Base-by-base conservation (phyloP, 2,888 invertebrate genomes). In the Pheosia gnoma region DNA sequence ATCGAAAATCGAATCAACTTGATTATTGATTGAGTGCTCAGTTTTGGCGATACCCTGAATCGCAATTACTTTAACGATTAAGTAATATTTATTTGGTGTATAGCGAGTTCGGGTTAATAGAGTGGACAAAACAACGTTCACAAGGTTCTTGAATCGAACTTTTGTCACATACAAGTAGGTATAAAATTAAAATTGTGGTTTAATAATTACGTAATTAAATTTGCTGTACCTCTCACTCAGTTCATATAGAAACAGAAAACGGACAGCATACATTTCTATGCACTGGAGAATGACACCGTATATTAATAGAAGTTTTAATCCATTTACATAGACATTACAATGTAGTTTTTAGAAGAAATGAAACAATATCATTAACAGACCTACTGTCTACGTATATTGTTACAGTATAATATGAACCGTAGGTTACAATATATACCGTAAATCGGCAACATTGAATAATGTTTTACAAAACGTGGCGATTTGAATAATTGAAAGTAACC, bases 401-500 rank as follows among this genome's bases (percentile, higher is more conserved):
- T 58, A 63, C 59, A 57, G 55, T 59, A 62, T 63, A 58, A 60
- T 60, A 69, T 66, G 25, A 25, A 25, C 25, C 25, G 25, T 25
- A 25, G 25, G 1, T 25, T 70, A 68, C 59, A 61, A 55, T 60
- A 68, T 59, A 59, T 69, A 58, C 60, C 51, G 54, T 61, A 67
- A 60, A 67, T 74, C 73, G 65, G 58, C 72, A 72, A 79, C 76
- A 75, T 77, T 77, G 70, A 74, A 80, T 78, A 77, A 79, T 66
- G 59, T 67, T 73, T 73, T 61, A 72, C 72, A 75, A 65, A 71
- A 77, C 75, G 74, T 70, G 72, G 67, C 75, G 69, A 77, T 82
- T 82, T 78, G 72, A 82, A 84, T 82, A 82, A 83, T 72, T 76
- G 83, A 83, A 82, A 82, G 82, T 84, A 59, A 11, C 45, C 57